phyloP scores from a whole-genome alignment of 2,888 invertebrate species.

The Iselma pallidipennis region DNA sequence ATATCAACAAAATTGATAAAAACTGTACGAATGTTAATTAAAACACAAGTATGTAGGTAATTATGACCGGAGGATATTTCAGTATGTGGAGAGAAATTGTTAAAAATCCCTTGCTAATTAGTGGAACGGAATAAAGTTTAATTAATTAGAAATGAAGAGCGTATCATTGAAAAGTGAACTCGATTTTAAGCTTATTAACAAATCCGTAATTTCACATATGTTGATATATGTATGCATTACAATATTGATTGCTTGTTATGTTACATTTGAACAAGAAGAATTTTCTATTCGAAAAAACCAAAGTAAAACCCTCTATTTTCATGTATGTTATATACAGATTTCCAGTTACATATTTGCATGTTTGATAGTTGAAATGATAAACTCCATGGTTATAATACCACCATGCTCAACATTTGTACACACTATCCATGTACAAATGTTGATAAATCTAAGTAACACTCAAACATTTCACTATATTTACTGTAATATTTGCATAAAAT shows the following conservation, averaged over 20 bases:
- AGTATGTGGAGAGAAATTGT: background rate
- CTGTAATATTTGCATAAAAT: background rate
- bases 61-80: background rate
- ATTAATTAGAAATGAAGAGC: constrained; percentile 16
- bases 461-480: background rate
- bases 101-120: constrained; percentile 22
- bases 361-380: too few species aligned
- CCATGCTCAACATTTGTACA: background rate
- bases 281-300: too few species aligned
- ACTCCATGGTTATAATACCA: too few species aligned
- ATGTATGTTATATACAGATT: too few species aligned
- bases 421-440: background rate
- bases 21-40: too few species aligned
- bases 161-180: background rate
- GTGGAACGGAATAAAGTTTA: constrained; percentile 18
- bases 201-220: background rate
- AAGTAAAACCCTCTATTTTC: too few species aligned
- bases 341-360: background rate
- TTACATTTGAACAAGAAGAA: too few species aligned
- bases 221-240: too few species aligned
- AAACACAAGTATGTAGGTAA: background rate
- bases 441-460: background rate
- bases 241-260: too few species aligned
- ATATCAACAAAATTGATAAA: too few species aligned
- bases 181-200: background rate